These are phyloP conservation scores for Damaliscus lunatus DNA, from an alignment of 2,113 vertebrate genomes.

Conservation along the genomic window DNA sequence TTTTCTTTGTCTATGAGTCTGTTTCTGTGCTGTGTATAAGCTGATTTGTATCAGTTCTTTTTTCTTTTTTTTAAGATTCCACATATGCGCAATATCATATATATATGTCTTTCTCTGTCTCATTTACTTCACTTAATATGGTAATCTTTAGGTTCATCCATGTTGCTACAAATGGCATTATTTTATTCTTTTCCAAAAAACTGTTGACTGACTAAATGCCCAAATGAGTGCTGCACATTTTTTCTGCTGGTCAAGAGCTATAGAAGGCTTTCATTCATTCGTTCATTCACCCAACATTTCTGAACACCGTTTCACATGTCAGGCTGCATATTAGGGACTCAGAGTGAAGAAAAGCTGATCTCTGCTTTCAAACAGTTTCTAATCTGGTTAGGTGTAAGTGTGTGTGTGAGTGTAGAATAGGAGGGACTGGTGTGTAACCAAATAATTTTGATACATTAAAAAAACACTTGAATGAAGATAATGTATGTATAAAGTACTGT, in stretches of 20 bases:
- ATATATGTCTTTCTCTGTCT: background rate
- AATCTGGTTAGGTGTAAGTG: background rate
- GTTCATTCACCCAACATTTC: background rate
- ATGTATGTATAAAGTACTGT: background rate
- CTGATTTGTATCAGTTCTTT: background rate
- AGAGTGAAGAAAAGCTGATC: background rate
- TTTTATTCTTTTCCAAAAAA: background rate
- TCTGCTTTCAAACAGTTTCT: background rate
- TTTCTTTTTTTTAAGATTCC: background rate
- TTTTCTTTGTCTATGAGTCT: background rate
- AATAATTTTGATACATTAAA: background rate
- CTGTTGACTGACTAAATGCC: background rate
- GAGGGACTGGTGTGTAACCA: background rate
- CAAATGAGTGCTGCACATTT: background rate
- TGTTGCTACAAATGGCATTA: background rate
- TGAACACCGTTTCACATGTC: background rate
- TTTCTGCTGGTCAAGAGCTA: background rate
- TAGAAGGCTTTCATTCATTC: background rate
- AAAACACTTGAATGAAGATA: background rate
- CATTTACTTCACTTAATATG: background rate
- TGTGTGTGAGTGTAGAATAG: too few species aligned
- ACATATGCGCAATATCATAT: background rate
- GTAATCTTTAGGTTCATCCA: background rate
- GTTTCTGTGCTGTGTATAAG: background rate
- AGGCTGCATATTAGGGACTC: background rate